Evolutionary conservation across 37 sponge, comb jelly and placozoan genomes (phyloP).

Genomic region (Axinella damicornis): DNA sequence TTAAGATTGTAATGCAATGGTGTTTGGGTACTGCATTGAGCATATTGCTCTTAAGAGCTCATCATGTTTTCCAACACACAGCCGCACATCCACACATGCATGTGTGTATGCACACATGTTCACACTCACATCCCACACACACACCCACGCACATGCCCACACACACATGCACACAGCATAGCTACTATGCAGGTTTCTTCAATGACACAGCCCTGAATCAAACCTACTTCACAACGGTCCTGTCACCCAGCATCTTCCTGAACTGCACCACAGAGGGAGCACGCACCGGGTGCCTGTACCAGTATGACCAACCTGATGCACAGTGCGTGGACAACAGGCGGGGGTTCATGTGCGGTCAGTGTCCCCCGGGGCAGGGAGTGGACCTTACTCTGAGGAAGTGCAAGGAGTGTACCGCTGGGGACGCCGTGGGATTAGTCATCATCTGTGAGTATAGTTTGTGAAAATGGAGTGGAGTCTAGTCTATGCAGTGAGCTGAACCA

Average conservation of each 20-base stretch:
- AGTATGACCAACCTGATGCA: slow-evolving; percentile 37
- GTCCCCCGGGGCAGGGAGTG: slow-evolving; percentile 15
- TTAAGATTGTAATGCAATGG: too few species aligned
- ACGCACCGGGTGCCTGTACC: slow-evolving; percentile 48
- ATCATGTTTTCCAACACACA: too few species aligned
- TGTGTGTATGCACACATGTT: too few species aligned
- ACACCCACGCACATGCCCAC: not conserved
- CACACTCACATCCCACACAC: not conserved
- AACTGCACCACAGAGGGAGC: slow-evolving; percentile 22
- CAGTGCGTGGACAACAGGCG: slow-evolving; percentile 41
- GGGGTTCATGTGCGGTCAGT: slow-evolving; percentile 46
- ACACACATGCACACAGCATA: slow-evolving; percentile 1
- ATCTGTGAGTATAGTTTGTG: slow-evolving; percentile 22
- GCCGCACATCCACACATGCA: not conserved
- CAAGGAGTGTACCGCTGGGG: not conserved
- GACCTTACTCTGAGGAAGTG: slow-evolving; percentile 25
- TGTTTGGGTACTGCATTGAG: too few species aligned
- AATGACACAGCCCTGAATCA: not conserved
- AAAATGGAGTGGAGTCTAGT: too few species aligned
- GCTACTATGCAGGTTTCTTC: slow-evolving; percentile 1
- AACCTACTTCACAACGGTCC: slow-evolving; percentile 4
- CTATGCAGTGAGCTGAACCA: too few species aligned
- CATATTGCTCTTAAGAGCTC: too few species aligned
- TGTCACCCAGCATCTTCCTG: slow-evolving; percentile 2
- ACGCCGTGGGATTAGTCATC: not conserved